phyloP scores from a whole-genome alignment of 2,888 invertebrate species.

The Ormyrus rosae region DNA sequence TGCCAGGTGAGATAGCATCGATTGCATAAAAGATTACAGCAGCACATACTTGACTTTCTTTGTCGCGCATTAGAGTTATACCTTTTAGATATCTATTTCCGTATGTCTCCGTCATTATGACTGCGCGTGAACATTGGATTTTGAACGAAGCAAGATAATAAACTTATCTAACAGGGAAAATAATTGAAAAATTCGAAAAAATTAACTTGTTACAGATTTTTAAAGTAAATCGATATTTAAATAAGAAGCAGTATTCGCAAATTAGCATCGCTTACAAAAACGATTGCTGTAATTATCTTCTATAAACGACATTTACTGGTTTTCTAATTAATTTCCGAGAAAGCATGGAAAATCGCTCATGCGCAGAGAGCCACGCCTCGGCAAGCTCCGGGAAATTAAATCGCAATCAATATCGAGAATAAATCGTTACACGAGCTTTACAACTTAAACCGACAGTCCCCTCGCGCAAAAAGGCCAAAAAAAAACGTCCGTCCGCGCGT shows the following conservation, averaged over 20 bases:
- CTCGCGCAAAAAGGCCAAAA: background rate
- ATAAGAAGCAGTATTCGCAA: no score
- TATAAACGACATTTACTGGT: background rate
- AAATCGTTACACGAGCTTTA: constrained; percentile 33
- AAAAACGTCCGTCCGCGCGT: background rate
- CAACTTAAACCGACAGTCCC: background rate
- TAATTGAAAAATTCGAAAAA: no score
- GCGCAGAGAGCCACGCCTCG: constrained; percentile 5
- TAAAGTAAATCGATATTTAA: no score
- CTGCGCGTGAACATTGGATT: background rate
- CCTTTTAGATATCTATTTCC: constrained; percentile 10
- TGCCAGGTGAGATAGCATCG: constrained; percentile 12
- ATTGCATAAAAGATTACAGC: background rate
- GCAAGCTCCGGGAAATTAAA: constrained; percentile 16
- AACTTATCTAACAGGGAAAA: no score
- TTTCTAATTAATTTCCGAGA: constrained; percentile 18
- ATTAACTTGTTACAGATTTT: no score
- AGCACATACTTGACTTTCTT: background rate
- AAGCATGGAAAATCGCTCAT: background rate
- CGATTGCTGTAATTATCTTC: no score
- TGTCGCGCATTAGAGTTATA: no score
- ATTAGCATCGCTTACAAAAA: no score
- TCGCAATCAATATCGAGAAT: constrained; percentile 36
- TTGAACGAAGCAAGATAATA: background rate
- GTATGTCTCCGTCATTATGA: background rate